A percentile compares a stretch with the other conserved stretches of the same genome.
These are phyloP conservation scores for Thunnus thynnus DNA, from an alignment of 2,113 vertebrate genomes.

Conservation along the genomic window DNA sequence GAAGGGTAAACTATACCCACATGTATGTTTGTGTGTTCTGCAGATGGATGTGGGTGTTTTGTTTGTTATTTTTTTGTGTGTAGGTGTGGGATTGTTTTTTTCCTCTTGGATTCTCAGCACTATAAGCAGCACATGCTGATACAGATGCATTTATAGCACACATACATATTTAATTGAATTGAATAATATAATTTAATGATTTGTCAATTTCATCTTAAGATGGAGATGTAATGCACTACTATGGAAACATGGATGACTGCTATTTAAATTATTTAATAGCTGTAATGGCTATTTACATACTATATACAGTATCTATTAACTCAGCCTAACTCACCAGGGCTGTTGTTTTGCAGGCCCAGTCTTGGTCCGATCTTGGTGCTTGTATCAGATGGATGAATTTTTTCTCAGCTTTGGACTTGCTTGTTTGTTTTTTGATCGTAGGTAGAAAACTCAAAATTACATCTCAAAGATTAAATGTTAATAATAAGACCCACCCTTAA, in stretches of 20 bases:
- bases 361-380: neutral
- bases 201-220: neutral
- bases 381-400: neutral
- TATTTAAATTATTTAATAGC: neutral
- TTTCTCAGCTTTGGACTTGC: neutral
- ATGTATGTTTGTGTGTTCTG: slow-evolving; percentile 2
- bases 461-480: no score
- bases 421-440: neutral
- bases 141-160: neutral
- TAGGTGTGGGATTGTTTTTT: neutral
- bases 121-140: neutral
- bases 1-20: neutral
- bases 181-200: neutral
- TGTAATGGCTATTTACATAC: neutral
- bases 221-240: neutral
- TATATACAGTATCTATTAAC: neutral
- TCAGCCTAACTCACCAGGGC: neutral
- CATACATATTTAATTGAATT: neutral
- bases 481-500: no score
- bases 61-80: neutral
- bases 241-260: neutral
- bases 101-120: neutral
- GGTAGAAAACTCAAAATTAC: no score
- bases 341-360: neutral
- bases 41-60: neutral